These are phyloP conservation scores for Papilio aristodemus DNA, from an alignment of 1,140 invertebrate genomes.

Conservation along the genomic window DNA sequence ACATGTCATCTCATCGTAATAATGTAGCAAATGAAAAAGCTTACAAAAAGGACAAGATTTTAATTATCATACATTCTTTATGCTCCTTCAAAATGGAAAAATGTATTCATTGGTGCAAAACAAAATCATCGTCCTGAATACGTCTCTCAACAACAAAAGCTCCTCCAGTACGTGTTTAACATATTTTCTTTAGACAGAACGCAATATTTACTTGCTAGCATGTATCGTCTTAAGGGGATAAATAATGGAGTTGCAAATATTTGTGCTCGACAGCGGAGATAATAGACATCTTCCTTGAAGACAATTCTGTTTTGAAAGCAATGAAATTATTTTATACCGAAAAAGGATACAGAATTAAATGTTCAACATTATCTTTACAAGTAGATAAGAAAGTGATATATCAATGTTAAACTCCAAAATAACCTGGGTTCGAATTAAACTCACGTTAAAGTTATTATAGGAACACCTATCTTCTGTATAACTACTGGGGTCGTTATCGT, in stretches of 20 bases:
- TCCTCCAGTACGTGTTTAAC: constrained; percentile 61
- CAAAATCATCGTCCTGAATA: constrained; percentile 67
- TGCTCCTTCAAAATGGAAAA: constrained; percentile 63
- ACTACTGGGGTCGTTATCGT: constrained; percentile 52
- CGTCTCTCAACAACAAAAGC: constrained; percentile 64
- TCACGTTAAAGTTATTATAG: constrained; percentile 60
- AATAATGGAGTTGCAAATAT: constrained; percentile 61
- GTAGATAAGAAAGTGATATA: constrained; percentile 42
- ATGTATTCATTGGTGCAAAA: constrained; percentile 68
- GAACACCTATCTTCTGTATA: constrained; percentile 57
- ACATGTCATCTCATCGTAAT: background rate
- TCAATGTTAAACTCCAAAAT: constrained; percentile 44
- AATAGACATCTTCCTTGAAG: constrained; percentile 37
- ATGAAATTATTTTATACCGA: constrained; percentile 17
- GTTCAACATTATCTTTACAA: background rate
- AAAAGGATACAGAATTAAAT: background rate
- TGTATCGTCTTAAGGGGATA: constrained; percentile 63
- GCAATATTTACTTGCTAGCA: constrained; percentile 58
- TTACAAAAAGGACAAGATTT: constrained; percentile 53
- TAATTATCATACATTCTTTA: constrained; percentile 64
- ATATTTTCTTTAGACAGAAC: constrained; percentile 68
- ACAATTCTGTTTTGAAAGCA: constrained; percentile 25
- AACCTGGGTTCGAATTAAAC: constrained; percentile 56
- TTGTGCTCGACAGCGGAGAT: constrained; percentile 46
- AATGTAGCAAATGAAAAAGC: constrained; percentile 31